Evolutionary conservation across 1,140 invertebrate species (phyloP), one percentile per base, ranked within the genome.

Genomic region (Brachionus manjavacas): DNA sequence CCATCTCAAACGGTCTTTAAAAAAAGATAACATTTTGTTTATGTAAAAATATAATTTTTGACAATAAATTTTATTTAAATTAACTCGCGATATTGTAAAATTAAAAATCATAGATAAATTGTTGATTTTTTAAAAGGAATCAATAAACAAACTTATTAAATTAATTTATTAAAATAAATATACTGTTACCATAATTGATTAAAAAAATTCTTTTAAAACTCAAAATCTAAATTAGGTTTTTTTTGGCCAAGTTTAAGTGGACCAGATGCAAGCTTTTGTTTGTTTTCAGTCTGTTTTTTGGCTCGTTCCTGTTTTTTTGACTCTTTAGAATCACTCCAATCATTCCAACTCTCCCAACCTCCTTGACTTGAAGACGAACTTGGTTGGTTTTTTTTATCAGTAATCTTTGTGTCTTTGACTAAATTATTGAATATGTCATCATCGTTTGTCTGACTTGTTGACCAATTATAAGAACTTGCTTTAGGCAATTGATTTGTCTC

Each of bases 391-490:
- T 49, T 76, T 12, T 76, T 49, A 20, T 76, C 41, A 25, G 2
- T 49, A 31, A 76, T 20, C 41, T 76, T 76, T 25, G 52, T 39
- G 49, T 81, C 79, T 43, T 81, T 81, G 11, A 81, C 79, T 23
- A 81, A 64, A 41, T 60, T 43, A 25, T 41, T 64, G 12, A 81
- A 81, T 14, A 68, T 12, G 14, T 81, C 79, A 9, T 81, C 79
- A 35, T 81, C 52, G 39, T 81, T 68, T 14, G 52, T 39, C 41
- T 64, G 79, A 39, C 28, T 31, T 80, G 28, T 14, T 11, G 79
- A 20, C 79, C 79, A 81, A 46, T 81, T 81, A 55, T 81, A 81
- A 60, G 31, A 8, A 81, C 79, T 76, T n/a, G 72, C 23, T 46
- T 76, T 81, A 3, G 79, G 64, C 39, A 68, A 68, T 35, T 60